Evolutionary conservation across 2,888 invertebrate species (phyloP).

Genomic region (Epirrita christyi): DNA sequence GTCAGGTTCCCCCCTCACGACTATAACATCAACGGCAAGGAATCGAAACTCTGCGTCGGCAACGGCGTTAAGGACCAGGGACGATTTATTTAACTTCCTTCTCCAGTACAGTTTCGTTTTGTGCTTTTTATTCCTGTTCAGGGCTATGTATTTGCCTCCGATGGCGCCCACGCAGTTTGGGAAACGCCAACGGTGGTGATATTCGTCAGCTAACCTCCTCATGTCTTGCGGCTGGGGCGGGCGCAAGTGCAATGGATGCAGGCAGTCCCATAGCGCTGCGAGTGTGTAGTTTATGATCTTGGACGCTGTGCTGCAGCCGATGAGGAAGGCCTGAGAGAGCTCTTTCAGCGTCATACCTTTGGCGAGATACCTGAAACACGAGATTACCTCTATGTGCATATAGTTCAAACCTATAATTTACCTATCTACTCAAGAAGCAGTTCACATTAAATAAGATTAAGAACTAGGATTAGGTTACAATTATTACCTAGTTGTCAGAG

Average conservation of each 20-base stretch:
- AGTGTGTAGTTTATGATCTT: constrained; percentile 27
- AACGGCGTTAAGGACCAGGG: constrained; percentile 24
- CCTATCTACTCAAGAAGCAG: too few relatives aligned
- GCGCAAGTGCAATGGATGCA: constrained; percentile 15
- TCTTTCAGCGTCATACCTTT: constrained; percentile 24
- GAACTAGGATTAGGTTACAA: too few relatives aligned
- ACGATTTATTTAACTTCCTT: constrained; percentile 7
- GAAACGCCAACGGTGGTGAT: constrained; percentile 30
- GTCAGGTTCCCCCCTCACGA: constrained; percentile 12
- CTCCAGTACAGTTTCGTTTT: constrained; percentile 7
- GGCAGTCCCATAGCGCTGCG: constrained; percentile 20
- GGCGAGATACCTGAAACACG: constrained; percentile 31
- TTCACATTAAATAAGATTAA: too few relatives aligned
- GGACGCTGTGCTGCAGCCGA: constrained; percentile 18
- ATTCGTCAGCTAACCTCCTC: constrained; percentile 23
- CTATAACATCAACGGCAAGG: constrained; percentile 16
- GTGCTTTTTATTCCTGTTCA: constrained; percentile 7
- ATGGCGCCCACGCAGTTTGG: constrained; percentile 38
- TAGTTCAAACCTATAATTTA: neutral
- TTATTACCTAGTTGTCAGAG: too few relatives aligned
- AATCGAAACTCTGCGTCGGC: constrained; percentile 33
- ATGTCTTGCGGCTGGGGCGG: constrained; percentile 17
- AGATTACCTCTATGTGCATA: neutral
- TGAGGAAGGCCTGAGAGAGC: constrained; percentile 21
- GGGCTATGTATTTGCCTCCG: constrained; percentile 33